These are phyloP conservation scores for Mesitornis unicolor DNA, from an alignment of 2,113 vertebrate genomes.

Conservation along the genomic window DNA sequence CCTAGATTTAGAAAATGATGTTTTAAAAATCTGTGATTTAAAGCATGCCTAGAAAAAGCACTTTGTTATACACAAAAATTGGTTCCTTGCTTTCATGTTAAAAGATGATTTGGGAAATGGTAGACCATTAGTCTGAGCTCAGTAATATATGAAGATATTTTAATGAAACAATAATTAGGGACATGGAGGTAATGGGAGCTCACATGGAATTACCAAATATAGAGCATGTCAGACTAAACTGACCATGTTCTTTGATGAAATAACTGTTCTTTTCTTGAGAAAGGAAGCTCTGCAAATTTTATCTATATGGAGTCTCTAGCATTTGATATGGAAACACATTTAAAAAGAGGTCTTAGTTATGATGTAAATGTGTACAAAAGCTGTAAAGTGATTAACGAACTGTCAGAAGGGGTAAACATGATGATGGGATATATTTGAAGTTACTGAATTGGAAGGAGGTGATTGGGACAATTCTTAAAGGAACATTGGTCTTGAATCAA, in stretches of 20 bases:
- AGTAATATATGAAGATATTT: not conserved
- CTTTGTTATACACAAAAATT: not conserved
- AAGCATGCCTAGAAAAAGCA: not conserved
- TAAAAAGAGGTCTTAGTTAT: not conserved
- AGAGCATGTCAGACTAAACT: not conserved
- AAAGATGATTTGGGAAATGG: not conserved
- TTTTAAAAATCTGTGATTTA: slow-evolving; percentile 34
- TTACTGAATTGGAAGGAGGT: not conserved
- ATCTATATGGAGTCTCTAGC: not conserved
- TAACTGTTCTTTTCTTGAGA: not conserved
- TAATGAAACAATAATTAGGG: not conserved
- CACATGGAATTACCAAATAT: not conserved
- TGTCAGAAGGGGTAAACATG: not conserved
- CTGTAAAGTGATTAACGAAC: not conserved
- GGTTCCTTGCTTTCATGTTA: not conserved
- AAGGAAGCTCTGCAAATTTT: not conserved
- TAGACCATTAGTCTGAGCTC: not conserved
- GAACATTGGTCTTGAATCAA: not conserved
- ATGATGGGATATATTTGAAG: not conserved
- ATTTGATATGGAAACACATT: not conserved
- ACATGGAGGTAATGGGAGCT: not conserved
- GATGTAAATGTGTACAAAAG: not conserved
- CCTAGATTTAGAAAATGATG: slow-evolving; percentile 32
- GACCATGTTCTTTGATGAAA: not conserved
- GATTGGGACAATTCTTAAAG: not conserved